Conservation (phyloP, 2,113 vertebrate genomes). For the Marmota flaviventris region DNA sequence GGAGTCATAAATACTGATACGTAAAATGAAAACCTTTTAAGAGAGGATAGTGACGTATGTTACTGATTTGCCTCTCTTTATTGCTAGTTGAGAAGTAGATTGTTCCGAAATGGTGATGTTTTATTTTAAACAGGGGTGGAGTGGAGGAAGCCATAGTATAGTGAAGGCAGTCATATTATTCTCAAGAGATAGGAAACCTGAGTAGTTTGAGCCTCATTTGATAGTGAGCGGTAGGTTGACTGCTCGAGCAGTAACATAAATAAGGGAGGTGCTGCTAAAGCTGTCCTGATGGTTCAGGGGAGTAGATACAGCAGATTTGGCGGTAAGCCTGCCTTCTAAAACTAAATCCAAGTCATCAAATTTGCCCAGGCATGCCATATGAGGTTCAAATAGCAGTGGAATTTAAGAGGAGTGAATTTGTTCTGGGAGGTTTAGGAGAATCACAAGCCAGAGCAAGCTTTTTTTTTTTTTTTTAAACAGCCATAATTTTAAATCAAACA, state of each 20-base stretch:
- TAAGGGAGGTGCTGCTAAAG: constrained; percentile 86
- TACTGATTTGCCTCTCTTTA: constrained; percentile 40
- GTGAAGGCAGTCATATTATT: constrained; percentile 61
- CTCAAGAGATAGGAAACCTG: constrained; percentile 73
- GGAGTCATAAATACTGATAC: constrained; percentile 30
- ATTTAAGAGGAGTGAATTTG: constrained; percentile 89
- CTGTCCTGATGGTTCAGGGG: constrained; percentile 89
- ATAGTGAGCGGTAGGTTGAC: constrained; percentile 80
- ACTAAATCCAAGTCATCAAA: constrained; percentile 89
- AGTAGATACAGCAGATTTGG: constrained; percentile 88
- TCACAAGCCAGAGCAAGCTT: constrained; percentile 70
- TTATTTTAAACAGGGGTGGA: constrained; percentile 46
- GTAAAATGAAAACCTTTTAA: constrained; percentile 46
- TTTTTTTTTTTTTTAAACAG: background rate
- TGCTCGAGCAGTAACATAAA: constrained; percentile 85
- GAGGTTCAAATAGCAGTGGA: constrained; percentile 93
- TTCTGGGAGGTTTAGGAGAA: constrained; percentile 82
- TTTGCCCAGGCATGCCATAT: constrained; percentile 93
- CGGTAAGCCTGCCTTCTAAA: constrained; percentile 87
- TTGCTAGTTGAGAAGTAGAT: constrained; percentile 51
- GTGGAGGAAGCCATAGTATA: constrained; percentile 42
- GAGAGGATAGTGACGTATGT: background rate
- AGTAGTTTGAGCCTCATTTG: constrained; percentile 79
- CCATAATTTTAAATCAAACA: constrained; percentile 59
- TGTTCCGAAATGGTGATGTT: constrained; percentile 47